phyloP scores from a whole-genome alignment of 2,113 vertebrate genomes.

The Oncorhynchus kisutch region DNA sequence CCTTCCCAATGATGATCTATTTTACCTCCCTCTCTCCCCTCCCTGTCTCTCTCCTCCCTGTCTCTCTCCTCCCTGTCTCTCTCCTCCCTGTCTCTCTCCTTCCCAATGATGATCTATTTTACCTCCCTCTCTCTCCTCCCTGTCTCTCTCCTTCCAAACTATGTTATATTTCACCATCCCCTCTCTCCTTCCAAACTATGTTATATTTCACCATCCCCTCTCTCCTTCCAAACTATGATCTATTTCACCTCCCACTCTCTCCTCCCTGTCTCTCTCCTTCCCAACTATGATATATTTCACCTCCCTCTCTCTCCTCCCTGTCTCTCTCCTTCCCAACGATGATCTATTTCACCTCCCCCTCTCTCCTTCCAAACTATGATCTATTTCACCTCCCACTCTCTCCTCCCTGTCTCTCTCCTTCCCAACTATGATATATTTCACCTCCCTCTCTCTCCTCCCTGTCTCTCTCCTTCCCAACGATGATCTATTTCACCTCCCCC shows the following conservation, averaged over 20 bases:
- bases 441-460: neutral
- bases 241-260: conserved; percentile 1
- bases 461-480: neutral
- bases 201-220: neutral
- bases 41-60: neutral
- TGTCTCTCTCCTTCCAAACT: too few relatives aligned
- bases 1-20: too few relatives aligned
- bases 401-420: conserved; percentile 1
- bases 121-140: too few relatives aligned
- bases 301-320: neutral
- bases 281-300: neutral
- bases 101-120: neutral
- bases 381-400: neutral
- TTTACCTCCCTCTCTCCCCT: neutral
- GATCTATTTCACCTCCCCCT: too few relatives aligned
- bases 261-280: neutral
- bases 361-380: neutral
- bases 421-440: neutral
- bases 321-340: neutral
- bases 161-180: neutral
- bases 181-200: neutral
- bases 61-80: neutral
- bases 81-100: neutral
- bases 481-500: neutral
- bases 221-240: neutral